These are phyloP conservation scores for Cryptotermes secundus DNA, from an alignment of 1,140 invertebrate genomes.

Conservation along the genomic window DNA sequence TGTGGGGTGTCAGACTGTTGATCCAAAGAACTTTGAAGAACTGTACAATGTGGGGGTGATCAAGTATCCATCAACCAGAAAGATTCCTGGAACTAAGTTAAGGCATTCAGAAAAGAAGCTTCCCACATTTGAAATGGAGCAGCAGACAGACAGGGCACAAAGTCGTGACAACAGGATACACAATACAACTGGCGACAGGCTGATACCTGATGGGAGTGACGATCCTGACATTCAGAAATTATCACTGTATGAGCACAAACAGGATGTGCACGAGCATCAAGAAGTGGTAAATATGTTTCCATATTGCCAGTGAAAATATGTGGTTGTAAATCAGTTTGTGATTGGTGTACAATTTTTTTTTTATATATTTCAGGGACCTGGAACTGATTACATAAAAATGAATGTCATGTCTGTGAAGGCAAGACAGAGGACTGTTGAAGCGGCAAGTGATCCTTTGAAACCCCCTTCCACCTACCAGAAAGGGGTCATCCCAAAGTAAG, in stretches of 20 bases:
- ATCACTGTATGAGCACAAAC: not conserved
- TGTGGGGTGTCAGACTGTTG: conserved; percentile 48
- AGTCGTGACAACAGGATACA: not conserved
- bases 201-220: not conserved
- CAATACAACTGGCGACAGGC: not conserved
- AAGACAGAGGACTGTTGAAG: not conserved
- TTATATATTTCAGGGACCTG: not conserved
- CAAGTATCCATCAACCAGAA: conserved; percentile 40
- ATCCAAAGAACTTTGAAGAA: conserved; percentile 41
- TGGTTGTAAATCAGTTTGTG: too few relatives aligned
- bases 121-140: not conserved
- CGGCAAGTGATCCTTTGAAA: not conserved
- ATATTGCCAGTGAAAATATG: not conserved
- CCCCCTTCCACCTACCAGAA: conserved; percentile 44
- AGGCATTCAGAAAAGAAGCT: not conserved
- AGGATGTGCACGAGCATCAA: not conserved
- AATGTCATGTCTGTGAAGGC: not conserved
- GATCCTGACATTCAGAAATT: not conserved
- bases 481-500: conserved; percentile 51
- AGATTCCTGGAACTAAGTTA: not conserved
- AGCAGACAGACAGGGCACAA: not conserved
- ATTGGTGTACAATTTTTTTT: not conserved
- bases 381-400: not conserved
- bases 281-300: not conserved
- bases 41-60: conserved; percentile 44